These are phyloP conservation scores for Columbina picui DNA, from an alignment of 2,113 vertebrate species.

Conservation along the genomic window DNA sequence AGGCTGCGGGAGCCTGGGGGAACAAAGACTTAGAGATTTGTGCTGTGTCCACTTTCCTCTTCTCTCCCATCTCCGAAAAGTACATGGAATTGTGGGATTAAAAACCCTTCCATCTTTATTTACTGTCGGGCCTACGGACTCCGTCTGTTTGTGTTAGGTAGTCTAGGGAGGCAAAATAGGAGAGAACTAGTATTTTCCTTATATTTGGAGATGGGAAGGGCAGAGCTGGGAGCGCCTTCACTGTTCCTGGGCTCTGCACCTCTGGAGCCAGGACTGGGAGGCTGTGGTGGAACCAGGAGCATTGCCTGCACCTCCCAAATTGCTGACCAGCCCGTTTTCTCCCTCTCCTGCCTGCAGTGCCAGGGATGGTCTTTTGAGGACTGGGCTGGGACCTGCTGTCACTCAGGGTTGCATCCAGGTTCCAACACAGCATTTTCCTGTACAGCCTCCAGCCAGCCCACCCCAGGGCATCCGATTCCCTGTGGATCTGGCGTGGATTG, in stretches of 20 bases:
- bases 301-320: fast-evolving
- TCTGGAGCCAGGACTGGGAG: neutral
- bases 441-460: fast-evolving
- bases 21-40: neutral
- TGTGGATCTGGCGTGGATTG: neutral
- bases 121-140: neutral
- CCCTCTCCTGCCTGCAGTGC: neutral
- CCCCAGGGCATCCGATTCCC: fast-evolving
- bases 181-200: neutral
- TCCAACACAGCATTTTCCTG: neutral
- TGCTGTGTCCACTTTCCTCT: neutral
- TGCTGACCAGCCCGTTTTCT: fast-evolving
- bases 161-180: neutral
- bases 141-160: fast-evolving
- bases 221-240: neutral
- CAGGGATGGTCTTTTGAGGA: neutral
- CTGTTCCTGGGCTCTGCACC: neutral
- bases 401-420: neutral
- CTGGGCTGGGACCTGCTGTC: neutral
- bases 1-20: neutral
- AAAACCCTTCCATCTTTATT: neutral
- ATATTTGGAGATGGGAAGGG: neutral
- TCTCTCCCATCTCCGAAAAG: neutral
- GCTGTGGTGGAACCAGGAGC: neutral
- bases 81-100: neutral